Evolutionary conservation across 1,140 invertebrate genomes (phyloP), one percentile per base, ranked within the genome.

Genomic region (Drosophila cardini): DNA sequence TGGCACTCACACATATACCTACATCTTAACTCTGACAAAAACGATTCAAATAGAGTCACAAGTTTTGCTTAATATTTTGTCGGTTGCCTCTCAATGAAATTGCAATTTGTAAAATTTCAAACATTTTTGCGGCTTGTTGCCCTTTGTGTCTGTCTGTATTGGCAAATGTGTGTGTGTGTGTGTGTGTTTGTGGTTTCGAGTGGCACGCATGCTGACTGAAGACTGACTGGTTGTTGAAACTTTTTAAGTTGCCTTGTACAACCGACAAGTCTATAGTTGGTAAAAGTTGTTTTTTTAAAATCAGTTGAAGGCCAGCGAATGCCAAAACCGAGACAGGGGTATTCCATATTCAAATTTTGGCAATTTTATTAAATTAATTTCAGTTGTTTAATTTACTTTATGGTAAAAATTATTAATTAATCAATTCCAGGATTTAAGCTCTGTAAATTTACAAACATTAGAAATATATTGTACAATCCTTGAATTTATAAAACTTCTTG

Each of bases 121-220:
- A 68, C 65, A 81, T 86, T 81, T 78, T 78, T 85, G 78, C 63
- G 81, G 81, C 70, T 81, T 85, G 62, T 85, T 78, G 79, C 74
- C 82, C 60, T 55, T 76, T 69, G 70, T 75, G 34, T 74, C 43
- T 61, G 48, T 55, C 26, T 34, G 43, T 46, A 21, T 48, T 36
- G 9, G 45, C 38, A 11, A 42, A 8, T 53, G 13, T 60, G 34
- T 60, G 15, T 53, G 36, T 55, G 7, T 57, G 15, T 60, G 16
- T 38, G 18, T 60, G 18, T 60, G 46, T 38, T 43, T 61, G 57
- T 61, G 67, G 76, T 60, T 69, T 65, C 15, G 50, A 68, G 72
- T 46, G 43, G 68, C 68, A 50, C 64, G 74, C 65, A 67, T 50
- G 58, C 53, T 50, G 69, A 75, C 65, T 72, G 43, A 60, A 52